phyloP scores from a whole-genome alignment of 2,797 vertebrate species.

The Paedocypris micromegethes region DNA sequence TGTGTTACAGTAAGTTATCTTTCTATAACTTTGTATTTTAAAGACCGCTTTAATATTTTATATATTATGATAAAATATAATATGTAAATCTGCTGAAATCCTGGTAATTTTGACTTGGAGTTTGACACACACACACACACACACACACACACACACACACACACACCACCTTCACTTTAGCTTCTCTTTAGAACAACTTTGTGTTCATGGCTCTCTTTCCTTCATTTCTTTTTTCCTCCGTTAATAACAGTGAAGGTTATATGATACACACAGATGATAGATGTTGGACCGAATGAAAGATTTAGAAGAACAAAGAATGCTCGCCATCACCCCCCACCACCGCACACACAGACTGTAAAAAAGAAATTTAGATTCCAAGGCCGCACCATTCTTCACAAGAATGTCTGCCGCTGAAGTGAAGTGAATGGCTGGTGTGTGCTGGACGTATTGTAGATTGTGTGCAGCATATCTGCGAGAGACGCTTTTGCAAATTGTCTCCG shows the following conservation, averaged over 20 bases:
- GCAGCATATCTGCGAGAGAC: constrained; percentile 3
- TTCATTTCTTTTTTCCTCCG: constrained; percentile 5
- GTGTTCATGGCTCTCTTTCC: constrained; percentile 16
- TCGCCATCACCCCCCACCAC: constrained; percentile 10
- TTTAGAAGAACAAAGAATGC: constrained; percentile 21
- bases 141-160: constrained; percentile 8
- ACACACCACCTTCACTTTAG: neutral
- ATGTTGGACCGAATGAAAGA: constrained; percentile 27
- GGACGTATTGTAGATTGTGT: neutral
- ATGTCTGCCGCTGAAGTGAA: constrained; percentile 16
- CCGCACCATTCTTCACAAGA: constrained; percentile 28
- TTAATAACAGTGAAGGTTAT: constrained; percentile 35
- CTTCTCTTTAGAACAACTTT: constrained; percentile 10
- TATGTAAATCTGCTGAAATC: too few species aligned
- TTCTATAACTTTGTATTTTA: too few species aligned
- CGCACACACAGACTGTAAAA: constrained; percentile 17
- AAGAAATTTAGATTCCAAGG: constrained; percentile 32
- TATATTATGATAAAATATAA: too few species aligned
- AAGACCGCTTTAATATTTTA: too few species aligned
- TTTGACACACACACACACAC: constrained; percentile 6
- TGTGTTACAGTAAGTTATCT: too few species aligned
- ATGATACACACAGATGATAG: constrained; percentile 29
- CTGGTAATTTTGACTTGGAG: too few species aligned
- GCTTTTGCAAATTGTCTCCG: neutral
- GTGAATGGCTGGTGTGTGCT: neutral